A percentile compares a stretch with the other conserved stretches of the same genome.
Evolutionary conservation across 2,113 vertebrate species (phyloP).

Genomic region (Psammodynastes pulverulentus): DNA sequence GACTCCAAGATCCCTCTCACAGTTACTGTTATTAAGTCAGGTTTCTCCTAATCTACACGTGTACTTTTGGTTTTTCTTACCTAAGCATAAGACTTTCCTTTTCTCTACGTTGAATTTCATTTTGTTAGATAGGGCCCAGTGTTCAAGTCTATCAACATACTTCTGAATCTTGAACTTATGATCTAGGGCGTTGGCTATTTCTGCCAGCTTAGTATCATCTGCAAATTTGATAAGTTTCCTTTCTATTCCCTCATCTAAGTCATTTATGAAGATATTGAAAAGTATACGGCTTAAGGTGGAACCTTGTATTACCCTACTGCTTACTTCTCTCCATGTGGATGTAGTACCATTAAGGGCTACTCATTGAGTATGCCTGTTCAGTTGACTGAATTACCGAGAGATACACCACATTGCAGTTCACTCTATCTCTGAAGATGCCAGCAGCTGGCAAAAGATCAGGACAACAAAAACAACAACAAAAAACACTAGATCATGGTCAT

Average conservation of each 20-base stretch:
- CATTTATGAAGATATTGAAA: not conserved
- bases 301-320: not conserved
- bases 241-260: too few relatives aligned
- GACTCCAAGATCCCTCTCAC: not conserved
- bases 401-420: not conserved
- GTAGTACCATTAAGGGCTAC: not conserved
- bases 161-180: not conserved
- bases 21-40: not conserved
- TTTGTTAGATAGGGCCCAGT: not conserved
- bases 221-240: not conserved
- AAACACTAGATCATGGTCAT: not conserved
- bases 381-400: not conserved
- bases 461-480: not conserved
- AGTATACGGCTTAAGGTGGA: not conserved
- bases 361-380: not conserved
- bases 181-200: not conserved
- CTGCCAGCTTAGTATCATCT: not conserved
- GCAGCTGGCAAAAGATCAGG: not conserved
- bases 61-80: not conserved
- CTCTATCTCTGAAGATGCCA: not conserved
- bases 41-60: not conserved
- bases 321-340: not conserved
- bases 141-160: not conserved
- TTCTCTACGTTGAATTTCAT: not conserved
- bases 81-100: not conserved